Conservation (phyloP, 2,797 vertebrate species). For the Neoniphon sammara region DNA sequence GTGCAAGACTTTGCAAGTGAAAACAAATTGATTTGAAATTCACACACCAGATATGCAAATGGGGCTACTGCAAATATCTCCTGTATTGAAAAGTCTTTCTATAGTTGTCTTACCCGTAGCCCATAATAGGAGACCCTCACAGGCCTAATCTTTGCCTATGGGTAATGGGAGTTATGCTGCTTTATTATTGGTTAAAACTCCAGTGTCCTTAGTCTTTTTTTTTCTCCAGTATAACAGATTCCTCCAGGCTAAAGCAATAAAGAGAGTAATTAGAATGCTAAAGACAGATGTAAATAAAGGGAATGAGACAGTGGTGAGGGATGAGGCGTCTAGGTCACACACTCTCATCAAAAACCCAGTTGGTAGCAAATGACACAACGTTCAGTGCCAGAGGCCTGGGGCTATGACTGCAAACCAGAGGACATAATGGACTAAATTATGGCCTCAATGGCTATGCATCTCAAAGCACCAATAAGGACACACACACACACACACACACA, state of each 20-base stretch:
- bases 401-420: conserved; percentile 84
- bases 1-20: conserved; percentile 11
- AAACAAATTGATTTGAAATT: conserved; percentile 55
- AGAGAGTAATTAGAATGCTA: conserved; percentile 99
- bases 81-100: conserved; percentile 40
- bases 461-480: conserved; percentile 77
- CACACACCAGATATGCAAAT: conserved; percentile 46
- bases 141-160: conserved; percentile 77
- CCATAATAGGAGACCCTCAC: conserved; percentile 73
- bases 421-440: conserved; percentile 88
- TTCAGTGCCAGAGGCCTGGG: conserved; percentile 86
- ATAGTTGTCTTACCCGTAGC: conserved; percentile 66
- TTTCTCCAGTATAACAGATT: conserved; percentile 81
- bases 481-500: conserved; percentile 48
- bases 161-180: conserved; percentile 78
- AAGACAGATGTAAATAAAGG: conserved; percentile 99
- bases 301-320: conserved; percentile 96
- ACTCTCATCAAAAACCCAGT: conserved; percentile 92
- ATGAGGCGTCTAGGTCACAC: conserved; percentile 92
- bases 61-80: conserved; percentile 42
- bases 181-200: conserved; percentile 92
- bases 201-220: conserved; percentile 85
- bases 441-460: conserved; percentile 80
- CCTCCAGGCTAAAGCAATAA: conserved; percentile 99
- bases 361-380: conserved; percentile 91